Evolutionary conservation across 2,113 vertebrate genomes (phyloP), one percentile per base, ranked within the genome.

Genomic region (Psettodes erumei): DNA sequence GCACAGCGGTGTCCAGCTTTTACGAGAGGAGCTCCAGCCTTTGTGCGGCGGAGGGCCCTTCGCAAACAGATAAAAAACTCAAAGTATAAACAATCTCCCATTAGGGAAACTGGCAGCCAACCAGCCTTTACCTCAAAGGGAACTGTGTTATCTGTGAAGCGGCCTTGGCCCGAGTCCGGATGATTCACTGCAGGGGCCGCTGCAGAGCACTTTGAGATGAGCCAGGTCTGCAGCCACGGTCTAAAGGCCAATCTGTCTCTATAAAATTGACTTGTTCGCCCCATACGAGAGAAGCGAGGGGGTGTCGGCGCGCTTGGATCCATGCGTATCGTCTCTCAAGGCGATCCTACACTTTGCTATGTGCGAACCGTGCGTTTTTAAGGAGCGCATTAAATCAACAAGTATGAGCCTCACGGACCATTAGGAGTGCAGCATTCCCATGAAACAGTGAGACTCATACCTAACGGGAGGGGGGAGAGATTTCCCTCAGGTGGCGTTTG

Each of bases 61-160:
- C 67, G 65, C 69, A 51, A n/a, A 81, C 38, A 82, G 89, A 93
- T 92, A 93, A 91, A 89, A 91, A 85, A 80, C 68, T 71, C 61
- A 32, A 43, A 91, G 88, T 85, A 89, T 93, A 94, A 93, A 93
- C 93, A 93, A 58, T 75, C 71, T 89, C 80, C 91, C 90, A 94
- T 93, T 93, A 91, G 81, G 40, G 68, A 86, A n/a, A 47, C 86
- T 93, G 89, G 91, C 90, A 37, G 75, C 64, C 69, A 8, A 90
- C 85, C 93, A 89, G 86, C 63, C 83, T 66, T 70, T 70, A 83
- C 87, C 86, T 91, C 89, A 90, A 88, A 92, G 85, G 67, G 74
- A 82, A 85, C 60, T 69, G 70, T 60, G 67, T 92, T 93, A 94
- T 94, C 93, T 90, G 85, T 74, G 74, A 50, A 74, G 58, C 73